Conservation (phyloP, 1,140 invertebrate species). For the Metopolophium dirhodum region DNA sequence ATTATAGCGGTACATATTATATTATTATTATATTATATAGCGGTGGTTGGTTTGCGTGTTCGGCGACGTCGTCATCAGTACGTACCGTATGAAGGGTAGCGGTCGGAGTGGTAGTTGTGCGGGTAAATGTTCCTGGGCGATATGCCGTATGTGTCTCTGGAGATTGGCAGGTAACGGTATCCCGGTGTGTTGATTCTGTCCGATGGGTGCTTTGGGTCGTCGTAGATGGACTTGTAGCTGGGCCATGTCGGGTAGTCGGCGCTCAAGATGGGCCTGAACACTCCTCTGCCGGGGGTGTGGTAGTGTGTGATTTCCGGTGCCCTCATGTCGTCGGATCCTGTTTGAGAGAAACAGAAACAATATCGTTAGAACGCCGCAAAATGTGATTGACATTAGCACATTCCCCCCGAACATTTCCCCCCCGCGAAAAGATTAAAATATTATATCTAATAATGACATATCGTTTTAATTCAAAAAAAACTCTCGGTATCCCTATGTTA, state of each 20-base stretch:
- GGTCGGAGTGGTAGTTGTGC: constrained; percentile 76
- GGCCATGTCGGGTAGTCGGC: constrained; percentile 72
- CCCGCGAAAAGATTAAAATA: too few species aligned
- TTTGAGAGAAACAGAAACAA: background rate
- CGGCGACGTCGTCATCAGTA: constrained; percentile 63
- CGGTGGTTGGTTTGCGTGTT: constrained; percentile 44
- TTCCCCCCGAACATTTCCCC: too few species aligned
- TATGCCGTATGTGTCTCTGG: constrained; percentile 86
- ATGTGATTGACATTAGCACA: background rate
- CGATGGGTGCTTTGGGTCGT: constrained; percentile 77
- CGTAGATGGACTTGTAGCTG: constrained; percentile 82
- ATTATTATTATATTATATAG: constrained; percentile 46
- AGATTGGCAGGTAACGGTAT: constrained; percentile 87
- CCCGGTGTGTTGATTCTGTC: constrained; percentile 83
- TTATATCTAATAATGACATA: too few species aligned
- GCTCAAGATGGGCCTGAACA: constrained; percentile 69
- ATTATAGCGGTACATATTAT: constrained; percentile 29
- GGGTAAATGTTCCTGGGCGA: constrained; percentile 84
- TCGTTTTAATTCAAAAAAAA: too few species aligned
- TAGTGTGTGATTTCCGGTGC: constrained; percentile 78
- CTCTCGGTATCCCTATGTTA: too few species aligned
- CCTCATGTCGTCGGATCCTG: constrained; percentile 87
- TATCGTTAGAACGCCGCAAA: background rate
- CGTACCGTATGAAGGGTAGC: constrained; percentile 81
- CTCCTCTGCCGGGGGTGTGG: constrained; percentile 70